Evolutionary conservation across 1,140 invertebrate genomes (phyloP), one percentile per base, ranked within the genome.

Genomic region (Lepidurus arcticus): DNA sequence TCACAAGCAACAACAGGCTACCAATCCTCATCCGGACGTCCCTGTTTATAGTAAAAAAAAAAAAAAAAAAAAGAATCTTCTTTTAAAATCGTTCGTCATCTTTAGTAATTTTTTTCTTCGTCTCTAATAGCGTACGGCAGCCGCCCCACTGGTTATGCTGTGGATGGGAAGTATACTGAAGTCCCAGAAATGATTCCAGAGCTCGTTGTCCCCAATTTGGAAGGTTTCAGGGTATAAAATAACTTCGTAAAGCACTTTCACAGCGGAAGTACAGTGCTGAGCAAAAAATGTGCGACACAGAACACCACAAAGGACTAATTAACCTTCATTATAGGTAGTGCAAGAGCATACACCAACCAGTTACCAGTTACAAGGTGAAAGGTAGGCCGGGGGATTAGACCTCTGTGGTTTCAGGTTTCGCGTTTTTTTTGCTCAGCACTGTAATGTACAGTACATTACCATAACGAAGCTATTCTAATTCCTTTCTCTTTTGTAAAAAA

Each of bases 131-230:
- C 88, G 80, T 87, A 91, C 80, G 92, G 92, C 13, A 88, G 91
- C 1, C 88, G 89, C 80, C 85, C 88, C 79, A 85, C 85, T 10
- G 92, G 92, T 42, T 88, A 88, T 76, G 81, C 81, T 13, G 80
- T 83, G 4, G 82, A 85, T 3, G 85, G 89, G 73, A 88, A 88
- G 21, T 93, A 89, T 84, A 85, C 91, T 4, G 80, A 82, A 26
- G 84, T 98, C 21, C 91, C 91, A n/a, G 96, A 98, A 89, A 94
- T 92, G 90, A 90, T 96, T 80, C 95, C 96, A 11, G 92, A 98
- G 84, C 83, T 98, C 16, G 90, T 98, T 80, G 96, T 98, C 21
- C 97, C 97, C 1, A 90, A 97, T 84, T 85, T 98, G 6, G 91
- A 88, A 81, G 90, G 87, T 79, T 94, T 89, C 83, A 84, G 91